These are phyloP conservation scores for Pelobates fuscus DNA, from an alignment of 2,113 vertebrate genomes.

Conservation along the genomic window DNA sequence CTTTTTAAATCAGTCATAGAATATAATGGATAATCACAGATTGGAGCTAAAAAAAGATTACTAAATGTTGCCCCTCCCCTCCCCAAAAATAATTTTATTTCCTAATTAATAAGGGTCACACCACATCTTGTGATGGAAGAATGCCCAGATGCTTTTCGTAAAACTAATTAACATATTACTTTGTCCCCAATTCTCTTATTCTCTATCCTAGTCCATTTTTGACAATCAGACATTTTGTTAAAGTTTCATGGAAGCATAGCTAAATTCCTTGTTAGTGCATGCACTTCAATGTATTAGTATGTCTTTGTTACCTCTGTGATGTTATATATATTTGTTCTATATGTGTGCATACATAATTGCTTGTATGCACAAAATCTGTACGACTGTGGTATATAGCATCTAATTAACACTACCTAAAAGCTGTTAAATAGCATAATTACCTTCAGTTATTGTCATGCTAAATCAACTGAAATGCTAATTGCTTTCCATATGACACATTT, in stretches of 20 bases:
- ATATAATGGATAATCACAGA: conserved; percentile 4
- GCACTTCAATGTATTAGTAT: conserved; percentile 3
- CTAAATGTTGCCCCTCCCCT: neutral
- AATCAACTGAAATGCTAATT: conserved; percentile 50
- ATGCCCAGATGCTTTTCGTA: conserved; percentile 4
- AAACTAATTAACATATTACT: conserved; percentile 2
- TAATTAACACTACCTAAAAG: conserved; percentile 46
- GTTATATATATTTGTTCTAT: conserved; percentile 42
- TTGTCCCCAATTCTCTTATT: neutral
- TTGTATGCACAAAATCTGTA: conserved; percentile 43
- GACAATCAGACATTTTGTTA: neutral
- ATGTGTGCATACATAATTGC: conserved; percentile 34
- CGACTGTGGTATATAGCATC: conserved; percentile 43
- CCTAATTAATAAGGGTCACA: conserved; percentile 34
- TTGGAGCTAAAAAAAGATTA: neutral
- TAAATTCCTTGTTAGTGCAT: neutral
- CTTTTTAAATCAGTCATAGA: neutral
- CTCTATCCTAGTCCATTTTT: neutral
- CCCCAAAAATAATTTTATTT: neutral
- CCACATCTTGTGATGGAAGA: neutral
- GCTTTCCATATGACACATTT: conserved; percentile 41
- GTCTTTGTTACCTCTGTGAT: conserved; percentile 9
- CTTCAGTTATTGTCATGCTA: conserved; percentile 49
- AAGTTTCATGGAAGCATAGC: neutral
- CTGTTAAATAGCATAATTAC: conserved; percentile 49